These are phyloP conservation scores for Dasyurus viverrinus DNA, from an alignment of 2,113 vertebrate genomes.

Conservation along the genomic window DNA sequence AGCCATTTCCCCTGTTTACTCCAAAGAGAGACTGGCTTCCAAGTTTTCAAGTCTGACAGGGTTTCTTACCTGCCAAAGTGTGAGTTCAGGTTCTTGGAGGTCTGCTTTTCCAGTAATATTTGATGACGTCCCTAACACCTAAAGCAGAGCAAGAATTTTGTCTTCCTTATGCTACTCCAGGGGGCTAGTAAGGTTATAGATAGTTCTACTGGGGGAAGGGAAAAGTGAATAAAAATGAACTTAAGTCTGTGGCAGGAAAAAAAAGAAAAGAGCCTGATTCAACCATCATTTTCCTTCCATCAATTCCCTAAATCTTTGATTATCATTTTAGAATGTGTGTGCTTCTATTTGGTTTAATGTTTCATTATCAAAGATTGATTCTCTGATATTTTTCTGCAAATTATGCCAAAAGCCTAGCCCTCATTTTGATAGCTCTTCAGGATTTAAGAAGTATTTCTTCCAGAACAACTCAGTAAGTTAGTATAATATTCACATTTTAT, in stretches of 20 bases:
- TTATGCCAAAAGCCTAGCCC: not conserved
- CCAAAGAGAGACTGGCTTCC: constrained; percentile 66
- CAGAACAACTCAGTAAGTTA: not conserved
- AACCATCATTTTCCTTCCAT: constrained; percentile 14
- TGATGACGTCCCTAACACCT: constrained; percentile 61
- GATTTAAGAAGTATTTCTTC: not conserved
- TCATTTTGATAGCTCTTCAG: not conserved
- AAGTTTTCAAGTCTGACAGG: constrained; percentile 64
- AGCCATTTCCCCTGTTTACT: constrained; percentile 66
- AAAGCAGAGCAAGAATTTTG: constrained; percentile 55
- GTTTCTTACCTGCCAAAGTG: constrained; percentile 69
- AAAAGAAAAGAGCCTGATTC: constrained; percentile 41
- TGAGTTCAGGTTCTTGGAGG: constrained; percentile 57
- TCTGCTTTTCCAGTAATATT: constrained; percentile 66
- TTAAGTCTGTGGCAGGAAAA: constrained; percentile 48
- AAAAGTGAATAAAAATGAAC: constrained; percentile 29
- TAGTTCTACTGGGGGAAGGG: constrained; percentile 15
- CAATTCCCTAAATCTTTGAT: not conserved
- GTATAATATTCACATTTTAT: not conserved
- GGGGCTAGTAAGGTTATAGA: constrained; percentile 62
- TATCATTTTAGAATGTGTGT: not conserved
- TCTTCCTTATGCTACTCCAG: constrained; percentile 54
- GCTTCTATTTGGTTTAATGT: not conserved
- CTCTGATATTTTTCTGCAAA: not conserved
- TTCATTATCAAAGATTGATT: not conserved